Conservation (phyloP, 2,113 vertebrate species). For the Lynx canadensis region DNA sequence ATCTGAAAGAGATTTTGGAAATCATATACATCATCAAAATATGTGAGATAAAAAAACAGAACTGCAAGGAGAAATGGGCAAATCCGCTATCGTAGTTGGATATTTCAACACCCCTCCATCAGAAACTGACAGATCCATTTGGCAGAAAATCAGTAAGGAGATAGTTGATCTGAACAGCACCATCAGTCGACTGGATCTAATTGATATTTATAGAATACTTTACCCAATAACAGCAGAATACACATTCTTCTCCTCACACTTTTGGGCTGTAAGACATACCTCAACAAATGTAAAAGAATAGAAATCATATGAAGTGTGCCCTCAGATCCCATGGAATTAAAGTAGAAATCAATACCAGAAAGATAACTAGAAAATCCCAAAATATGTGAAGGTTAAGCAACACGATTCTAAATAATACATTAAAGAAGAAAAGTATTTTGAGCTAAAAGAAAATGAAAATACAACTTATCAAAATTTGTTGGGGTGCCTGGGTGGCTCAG, state of each 20-base stretch:
- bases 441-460: conserved; percentile 20
- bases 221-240: neutral
- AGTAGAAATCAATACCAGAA: conserved; percentile 24
- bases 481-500: no score
- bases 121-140: neutral
- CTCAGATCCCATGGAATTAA: neutral
- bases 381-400: neutral
- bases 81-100: neutral
- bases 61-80: neutral
- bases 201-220: neutral
- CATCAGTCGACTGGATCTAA: neutral
- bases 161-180: neutral
- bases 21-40: neutral
- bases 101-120: neutral
- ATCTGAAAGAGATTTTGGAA: neutral
- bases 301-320: neutral
- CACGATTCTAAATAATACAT: conserved; percentile 1
- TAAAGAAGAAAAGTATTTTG: neutral
- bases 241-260: neutral
- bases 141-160: neutral
- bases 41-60: conserved; percentile 4
- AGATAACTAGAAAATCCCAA: conserved; percentile 7
- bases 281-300: neutral
- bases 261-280: neutral
- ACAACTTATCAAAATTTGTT: neutral